These are phyloP conservation scores for Zootoca vivipara DNA, from an alignment of 2,113 vertebrate species.

Conservation along the genomic window DNA sequence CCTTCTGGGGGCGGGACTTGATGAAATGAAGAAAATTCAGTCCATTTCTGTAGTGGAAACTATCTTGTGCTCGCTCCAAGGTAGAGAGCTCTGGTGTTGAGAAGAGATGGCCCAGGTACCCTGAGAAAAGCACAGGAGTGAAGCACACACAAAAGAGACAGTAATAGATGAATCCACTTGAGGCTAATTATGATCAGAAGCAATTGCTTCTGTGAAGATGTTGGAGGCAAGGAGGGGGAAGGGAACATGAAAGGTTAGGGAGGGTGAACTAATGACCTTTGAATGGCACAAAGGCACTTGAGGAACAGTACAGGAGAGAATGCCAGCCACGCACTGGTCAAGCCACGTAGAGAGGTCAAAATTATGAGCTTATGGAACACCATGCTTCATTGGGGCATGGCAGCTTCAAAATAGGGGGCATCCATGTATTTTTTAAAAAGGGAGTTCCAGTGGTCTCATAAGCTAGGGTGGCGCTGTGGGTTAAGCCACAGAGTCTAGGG, in stretches of 20 bases:
- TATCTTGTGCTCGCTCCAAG: background rate
- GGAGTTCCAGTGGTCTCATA: background rate
- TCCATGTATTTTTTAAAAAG: background rate
- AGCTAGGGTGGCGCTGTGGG: too few relatives aligned
- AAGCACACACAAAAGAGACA: background rate
- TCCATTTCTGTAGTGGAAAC: background rate
- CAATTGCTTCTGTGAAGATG: constrained; percentile 51
- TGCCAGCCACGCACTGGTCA: too few relatives aligned
- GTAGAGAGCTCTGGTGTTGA: background rate
- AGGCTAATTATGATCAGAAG: constrained; percentile 71
- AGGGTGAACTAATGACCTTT: constrained; percentile 32
- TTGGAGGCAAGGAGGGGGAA: background rate
- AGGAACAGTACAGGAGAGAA: background rate
- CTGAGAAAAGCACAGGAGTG: background rate
- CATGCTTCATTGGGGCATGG: too few relatives aligned
- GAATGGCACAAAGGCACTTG: background rate
- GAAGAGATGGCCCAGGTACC: background rate
- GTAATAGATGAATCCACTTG: constrained; percentile 46
- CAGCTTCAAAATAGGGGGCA: background rate
- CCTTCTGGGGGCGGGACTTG: background rate
- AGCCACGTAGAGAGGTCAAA: background rate
- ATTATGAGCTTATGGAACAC: background rate
- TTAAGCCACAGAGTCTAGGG: too few relatives aligned
- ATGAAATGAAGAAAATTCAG: background rate
- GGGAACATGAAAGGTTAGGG: constrained; percentile 20